These are phyloP conservation scores for Eira barbara DNA, from an alignment of 2,113 vertebrate species.

Conservation along the genomic window DNA sequence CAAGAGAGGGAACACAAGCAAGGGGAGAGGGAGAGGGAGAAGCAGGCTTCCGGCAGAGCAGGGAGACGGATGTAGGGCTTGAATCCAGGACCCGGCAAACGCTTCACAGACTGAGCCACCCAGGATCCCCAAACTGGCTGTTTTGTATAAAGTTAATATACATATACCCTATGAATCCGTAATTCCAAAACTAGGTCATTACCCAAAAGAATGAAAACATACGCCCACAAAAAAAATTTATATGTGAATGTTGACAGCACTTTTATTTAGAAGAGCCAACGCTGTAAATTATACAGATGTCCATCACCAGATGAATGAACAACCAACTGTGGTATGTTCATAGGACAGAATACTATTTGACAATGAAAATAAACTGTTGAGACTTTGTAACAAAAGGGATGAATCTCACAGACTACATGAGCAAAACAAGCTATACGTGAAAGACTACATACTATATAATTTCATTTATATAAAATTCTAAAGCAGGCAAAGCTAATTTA, in stretches of 20 bases:
- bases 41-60: too few species aligned
- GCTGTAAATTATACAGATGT: constrained; percentile 12
- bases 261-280: constrained; percentile 25
- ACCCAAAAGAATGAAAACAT: constrained; percentile 38
- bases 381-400: not conserved
- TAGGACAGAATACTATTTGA: not conserved
- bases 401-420: not conserved
- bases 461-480: constrained; percentile 6
- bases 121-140: not conserved
- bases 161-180: not conserved
- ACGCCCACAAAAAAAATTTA: not conserved
- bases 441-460: not conserved
- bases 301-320: not conserved
- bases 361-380: not conserved
- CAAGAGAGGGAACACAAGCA: too few species aligned
- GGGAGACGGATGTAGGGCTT: too few species aligned
- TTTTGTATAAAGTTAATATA: constrained; percentile 10
- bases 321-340: not conserved
- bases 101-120: too few species aligned
- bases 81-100: too few species aligned
- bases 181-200: constrained; percentile 29
- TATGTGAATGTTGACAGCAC: not conserved
- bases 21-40: too few species aligned
- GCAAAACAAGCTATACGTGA: not conserved
- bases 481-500: not conserved